Evolutionary conservation across 2,113 vertebrate genomes (phyloP), one percentile per base, ranked within the genome.

Genomic region (Oxyura jamaicensis): DNA sequence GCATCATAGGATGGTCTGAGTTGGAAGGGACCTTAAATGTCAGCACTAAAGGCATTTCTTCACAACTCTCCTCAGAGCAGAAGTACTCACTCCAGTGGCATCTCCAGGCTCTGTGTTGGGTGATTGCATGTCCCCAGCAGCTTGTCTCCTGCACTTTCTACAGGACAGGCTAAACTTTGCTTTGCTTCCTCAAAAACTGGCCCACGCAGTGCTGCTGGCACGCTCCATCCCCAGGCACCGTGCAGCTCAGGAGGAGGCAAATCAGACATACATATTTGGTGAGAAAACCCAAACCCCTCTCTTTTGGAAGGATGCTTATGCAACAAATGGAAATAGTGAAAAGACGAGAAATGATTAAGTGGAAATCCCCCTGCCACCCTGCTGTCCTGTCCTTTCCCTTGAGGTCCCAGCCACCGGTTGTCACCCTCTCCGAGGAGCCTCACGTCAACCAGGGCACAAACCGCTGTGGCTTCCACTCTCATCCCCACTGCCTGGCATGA

Each of bases 41-140:
- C 5, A 18, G 6, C 62, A 65, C 29, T 91, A 81, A 69, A 42
- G 78, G 17, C 44, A 67, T 76, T 94, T 90, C 59, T 66, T 83
- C 48, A 72, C 3, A 0, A 21, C 82, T 92, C 31, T 77, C 33
- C 50, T 48, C 0, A 0, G 42, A 83, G 53, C 60, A 58, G 86
- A 92, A 80, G 76, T 69, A 69, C 42, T 90, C 75, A 88, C 85
- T 66, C 55, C 28, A 0, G 48, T 19, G 74, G 46, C 44, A 56
- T 89, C 58, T 83, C 73, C 90, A 14, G 2, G 25, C 36, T 71
- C 41, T 3, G 1, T 2, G 2, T 41, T 26, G 66, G 66, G 41
- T 53, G 78, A 60, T 63, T 44, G 58, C 48, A 3, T 16, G 39
- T 80, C 77, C 66, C 75, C 62, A 60, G 63, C 48, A 68, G n/a